phyloP scores from a whole-genome alignment of 1,140 invertebrate genomes.

The Zaprionus nigranus region DNA sequence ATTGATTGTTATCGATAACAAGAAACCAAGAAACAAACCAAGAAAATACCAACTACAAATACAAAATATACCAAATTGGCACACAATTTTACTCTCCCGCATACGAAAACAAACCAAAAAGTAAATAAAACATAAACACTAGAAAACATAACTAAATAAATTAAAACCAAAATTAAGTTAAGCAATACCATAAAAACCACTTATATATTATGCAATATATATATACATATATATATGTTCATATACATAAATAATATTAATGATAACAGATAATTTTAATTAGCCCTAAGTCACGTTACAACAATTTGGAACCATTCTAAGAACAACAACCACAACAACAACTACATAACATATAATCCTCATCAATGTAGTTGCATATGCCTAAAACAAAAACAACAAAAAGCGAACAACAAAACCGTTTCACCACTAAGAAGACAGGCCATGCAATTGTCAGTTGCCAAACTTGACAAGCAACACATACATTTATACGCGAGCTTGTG shows the following conservation, averaged over 20 bases:
- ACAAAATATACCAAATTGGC: constrained; percentile 41
- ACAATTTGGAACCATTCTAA: constrained; percentile 47
- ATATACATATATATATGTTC: constrained; percentile 19
- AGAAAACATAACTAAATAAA: constrained; percentile 1
- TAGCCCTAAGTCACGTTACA: constrained; percentile 65
- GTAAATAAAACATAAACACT: constrained; percentile 29
- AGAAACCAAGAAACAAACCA: constrained; percentile 34
- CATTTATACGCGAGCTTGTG: too few relatives aligned
- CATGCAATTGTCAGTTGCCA: too few relatives aligned
- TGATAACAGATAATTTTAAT: constrained; percentile 74
- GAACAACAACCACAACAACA: constrained; percentile 24
- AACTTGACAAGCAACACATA: too few relatives aligned
- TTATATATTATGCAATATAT: constrained; percentile 41
- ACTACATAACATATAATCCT: constrained; percentile 37
- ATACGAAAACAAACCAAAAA: constrained; percentile 45
- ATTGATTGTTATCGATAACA: constrained; percentile 56
- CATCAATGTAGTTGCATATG: constrained; percentile 24
- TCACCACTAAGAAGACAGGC: constrained; percentile 13
- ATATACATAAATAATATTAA: constrained; percentile 67
- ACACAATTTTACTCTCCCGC: constrained; percentile 78
- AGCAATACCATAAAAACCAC: constrained; percentile 19
- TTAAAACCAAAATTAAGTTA: constrained; percentile 41
- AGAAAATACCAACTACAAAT: constrained; percentile 47
- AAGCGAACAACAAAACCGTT: constrained; percentile 25
- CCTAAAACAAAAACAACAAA: constrained; percentile 10